Percentiles rank a stretch among this genome's conserved stretches.
phyloP scores from a whole-genome alignment of 2,888 invertebrate genomes.

The Cantharis rufa region DNA sequence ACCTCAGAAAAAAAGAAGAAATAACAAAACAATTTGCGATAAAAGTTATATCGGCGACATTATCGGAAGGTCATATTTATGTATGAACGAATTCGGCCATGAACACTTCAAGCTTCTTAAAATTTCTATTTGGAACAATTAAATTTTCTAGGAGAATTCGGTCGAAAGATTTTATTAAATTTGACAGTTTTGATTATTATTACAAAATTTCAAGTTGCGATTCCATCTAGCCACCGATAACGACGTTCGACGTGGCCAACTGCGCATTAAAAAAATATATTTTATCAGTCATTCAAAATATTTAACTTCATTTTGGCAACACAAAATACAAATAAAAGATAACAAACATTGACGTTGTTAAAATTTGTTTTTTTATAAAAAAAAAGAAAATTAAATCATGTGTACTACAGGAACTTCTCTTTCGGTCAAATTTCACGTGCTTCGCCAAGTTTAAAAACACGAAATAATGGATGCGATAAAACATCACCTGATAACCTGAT shows the following conservation, averaged over 20 bases:
- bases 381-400: neutral
- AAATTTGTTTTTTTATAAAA: neutral
- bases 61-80: neutral
- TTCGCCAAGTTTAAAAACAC: neutral
- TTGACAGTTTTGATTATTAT: neutral
- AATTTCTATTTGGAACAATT: neutral
- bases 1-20: neutral
- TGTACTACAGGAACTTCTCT: neutral
- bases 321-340: neutral
- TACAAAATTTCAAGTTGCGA: neutral
- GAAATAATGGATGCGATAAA: neutral
- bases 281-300: neutral
- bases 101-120: neutral
- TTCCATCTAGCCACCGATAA: neutral
- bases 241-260: neutral
- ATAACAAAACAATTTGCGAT: neutral
- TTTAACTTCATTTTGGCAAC: neutral
- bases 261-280: neutral
- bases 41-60: neutral
- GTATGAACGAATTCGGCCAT: neutral
- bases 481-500: neutral
- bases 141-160: neutral
- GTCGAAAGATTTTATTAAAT: neutral
- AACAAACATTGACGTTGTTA: neutral
- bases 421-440: neutral